Base-by-base conservation (phyloP, 2,797 vertebrate genomes). In the Crocidura indochinensis region DNA sequence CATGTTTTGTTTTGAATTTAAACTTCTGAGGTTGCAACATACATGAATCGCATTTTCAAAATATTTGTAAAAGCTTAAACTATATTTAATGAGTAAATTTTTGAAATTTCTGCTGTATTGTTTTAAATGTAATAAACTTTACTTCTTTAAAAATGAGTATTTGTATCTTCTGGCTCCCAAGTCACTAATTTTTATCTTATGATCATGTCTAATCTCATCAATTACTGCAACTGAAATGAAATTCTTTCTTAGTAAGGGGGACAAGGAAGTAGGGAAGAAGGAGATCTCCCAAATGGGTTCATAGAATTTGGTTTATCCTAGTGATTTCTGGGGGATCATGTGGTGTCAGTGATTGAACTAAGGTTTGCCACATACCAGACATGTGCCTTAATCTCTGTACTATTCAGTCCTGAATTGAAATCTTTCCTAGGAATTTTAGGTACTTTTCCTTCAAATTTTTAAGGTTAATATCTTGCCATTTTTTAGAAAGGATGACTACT, bases 101-200 rank as follows among this genome's bases (percentile, higher is more conserved):
- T 97, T 94, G 84, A 95, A 93, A 97, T 96, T 97, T 94, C 94
- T 96, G 92, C 85, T 97, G 93, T 98, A 92, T 96, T 95, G 51
- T 72, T 97, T 95, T 64, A 94, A 96, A 97, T 96, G 77, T 94
- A 98, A 97, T 98, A 97, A 96, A 97, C 86, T 86, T 94, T 86
- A 91, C 94, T 78, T 96, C 84, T 97, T 71, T 86, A 95, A 96
- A 97, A 96, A 94, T 77, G 86, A 96, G 86, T 86, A 94, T 92
- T 96, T 96, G 90, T 96, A 96, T 96, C 88, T 97, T 95, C 96
- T 97, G 7, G 80, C 93, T 97, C 94, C 78, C 75, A 95, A 89
- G 53, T 97, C 84, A 78, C 95, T 51, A 77, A 67, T 90, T 85
- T 97, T 97, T 91, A 96, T 84, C 90, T 96, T 96, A 80, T 94